Base-by-base conservation (phyloP, 1,140 invertebrate species). In the Anoplolepis gracilipes region DNA sequence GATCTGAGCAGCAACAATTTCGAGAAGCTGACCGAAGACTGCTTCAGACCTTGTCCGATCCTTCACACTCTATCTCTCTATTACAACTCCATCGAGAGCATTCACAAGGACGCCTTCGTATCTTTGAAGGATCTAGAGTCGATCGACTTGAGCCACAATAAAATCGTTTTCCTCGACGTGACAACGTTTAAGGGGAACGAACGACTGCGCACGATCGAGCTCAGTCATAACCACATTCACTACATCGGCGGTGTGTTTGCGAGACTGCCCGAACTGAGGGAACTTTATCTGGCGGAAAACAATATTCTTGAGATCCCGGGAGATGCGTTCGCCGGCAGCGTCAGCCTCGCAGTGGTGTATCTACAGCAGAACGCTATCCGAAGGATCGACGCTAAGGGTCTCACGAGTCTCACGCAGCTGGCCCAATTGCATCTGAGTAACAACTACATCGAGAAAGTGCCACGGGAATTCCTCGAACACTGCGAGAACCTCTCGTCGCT, bases 1-100 rank as follows among this genome's bases (percentile, higher is more conserved):
- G 98, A 99, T 94, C 94, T 99, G 76, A 98, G 97, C 93, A 98
- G 97, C 19, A 99, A 99, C 94, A 97, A 97, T 92, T 97, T 99
- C 88, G 96, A 96, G 76, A 96, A 95, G 87, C 95, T 99, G 69
- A 95, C 96, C 22, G 96, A 97, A 88, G 96, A 97, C 91, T 97
- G 97, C 88, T 98, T 99, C 93, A 95, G 96, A 39, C 96, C 97
- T 39, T 97, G 97, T 94, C 97, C 98, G 0, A 96, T 97, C 76
- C 92, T 99, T 22, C 96, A 96, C 88, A 98, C 97, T 0, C 95
- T 99, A 11, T 98, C 97, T 0, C 96, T 98, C 42, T 98, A 98
- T 92, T 97, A 97, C 90, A 98, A 98, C 92, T 96, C 96, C 30
- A 97, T 99, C 42, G 96, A 97, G 91, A 95, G 95, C 42, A 96